Evolutionary conservation across 2,888 invertebrate genomes (phyloP).

Genomic region (Monoplex corrugatus): DNA sequence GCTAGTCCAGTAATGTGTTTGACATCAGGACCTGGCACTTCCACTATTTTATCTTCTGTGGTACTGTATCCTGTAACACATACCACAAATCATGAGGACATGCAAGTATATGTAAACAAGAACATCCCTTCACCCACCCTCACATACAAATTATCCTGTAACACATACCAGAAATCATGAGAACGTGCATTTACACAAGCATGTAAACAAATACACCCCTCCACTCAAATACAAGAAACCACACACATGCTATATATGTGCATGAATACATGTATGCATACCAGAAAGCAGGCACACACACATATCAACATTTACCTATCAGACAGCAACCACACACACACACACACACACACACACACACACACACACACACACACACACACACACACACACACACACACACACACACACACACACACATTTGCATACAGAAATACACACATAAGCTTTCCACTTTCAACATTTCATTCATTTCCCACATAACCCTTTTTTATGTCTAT

Average conservation of each 20-base stretch:
- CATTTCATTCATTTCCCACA: no score
- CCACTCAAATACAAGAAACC: background rate
- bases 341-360: background rate
- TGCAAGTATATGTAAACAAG: no score
- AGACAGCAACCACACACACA: no score
- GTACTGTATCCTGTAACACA: slow-evolving; percentile 86
- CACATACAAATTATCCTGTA: background rate
- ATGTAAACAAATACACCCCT: background rate
- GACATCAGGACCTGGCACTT: slow-evolving; percentile 87
- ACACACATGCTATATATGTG: no score
- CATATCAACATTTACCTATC: no score
- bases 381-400: background rate
- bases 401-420: background rate
- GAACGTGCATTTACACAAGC: background rate
- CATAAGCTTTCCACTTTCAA: no score
- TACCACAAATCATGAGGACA: no score
- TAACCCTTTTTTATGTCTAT: no score
- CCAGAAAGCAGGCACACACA: no score
- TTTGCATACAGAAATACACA: background rate
- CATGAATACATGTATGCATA: background rate
- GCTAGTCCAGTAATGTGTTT: slow-evolving; percentile 89
- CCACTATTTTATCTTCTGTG: slow-evolving; percentile 87
- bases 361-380: background rate
- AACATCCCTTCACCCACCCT: background rate
- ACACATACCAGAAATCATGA: background rate